Conservation (phyloP, 1,140 invertebrate genomes). For the Thaumatotibia leucotreta region DNA sequence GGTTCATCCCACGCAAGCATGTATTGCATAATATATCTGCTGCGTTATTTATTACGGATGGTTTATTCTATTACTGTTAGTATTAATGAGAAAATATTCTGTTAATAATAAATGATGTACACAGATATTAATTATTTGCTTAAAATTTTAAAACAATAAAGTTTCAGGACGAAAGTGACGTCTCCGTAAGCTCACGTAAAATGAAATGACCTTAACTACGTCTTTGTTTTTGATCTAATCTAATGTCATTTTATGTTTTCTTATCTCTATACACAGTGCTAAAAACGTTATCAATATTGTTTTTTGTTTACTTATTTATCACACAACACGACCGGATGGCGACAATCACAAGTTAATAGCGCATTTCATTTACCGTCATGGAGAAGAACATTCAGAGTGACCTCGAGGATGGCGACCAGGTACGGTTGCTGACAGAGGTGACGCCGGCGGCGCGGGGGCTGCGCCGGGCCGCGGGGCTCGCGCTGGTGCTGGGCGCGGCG, state of each 20-base stretch:
- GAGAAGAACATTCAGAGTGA: neutral
- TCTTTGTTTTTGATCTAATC: neutral
- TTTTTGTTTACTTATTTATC: neutral
- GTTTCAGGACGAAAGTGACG: neutral
- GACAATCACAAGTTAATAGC: neutral
- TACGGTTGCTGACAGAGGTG: neutral
- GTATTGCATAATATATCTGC: neutral
- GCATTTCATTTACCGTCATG: neutral
- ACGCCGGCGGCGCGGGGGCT: neutral
- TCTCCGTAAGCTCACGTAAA: neutral
- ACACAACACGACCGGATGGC: neutral
- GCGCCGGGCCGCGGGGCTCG: neutral
- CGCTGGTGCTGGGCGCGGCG: neutral
- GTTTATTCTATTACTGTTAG: neutral
- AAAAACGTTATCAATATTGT: neutral
- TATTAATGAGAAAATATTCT: neutral
- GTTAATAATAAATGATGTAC: neutral
- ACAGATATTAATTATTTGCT: neutral
- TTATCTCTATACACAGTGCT: neutral
- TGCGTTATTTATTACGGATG: neutral
- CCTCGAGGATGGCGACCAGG: neutral
- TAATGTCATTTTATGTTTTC: neutral
- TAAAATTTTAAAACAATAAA: neutral
- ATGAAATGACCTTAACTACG: neutral
- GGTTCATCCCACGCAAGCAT: neutral